Percentiles rank a stretch among this genome's conserved stretches.
Conservation (phyloP, 2,797 vertebrate species). For the Peromyscus aztecus region DNA sequence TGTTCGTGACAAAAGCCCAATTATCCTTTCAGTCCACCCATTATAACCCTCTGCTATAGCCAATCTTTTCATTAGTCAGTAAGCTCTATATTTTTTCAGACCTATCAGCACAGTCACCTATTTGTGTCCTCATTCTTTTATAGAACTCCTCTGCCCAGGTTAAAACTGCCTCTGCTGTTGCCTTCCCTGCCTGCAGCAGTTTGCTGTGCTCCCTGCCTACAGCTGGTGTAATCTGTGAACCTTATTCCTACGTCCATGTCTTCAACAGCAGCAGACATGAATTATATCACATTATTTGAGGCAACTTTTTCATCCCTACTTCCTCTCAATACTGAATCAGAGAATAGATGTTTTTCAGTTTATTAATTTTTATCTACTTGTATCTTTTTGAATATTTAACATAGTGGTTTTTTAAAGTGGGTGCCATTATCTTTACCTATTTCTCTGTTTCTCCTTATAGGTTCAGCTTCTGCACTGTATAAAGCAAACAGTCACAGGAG, state of each 20-base stretch:
- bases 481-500: conserved; percentile 92
- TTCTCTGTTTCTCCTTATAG: conserved; percentile 85
- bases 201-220: neutral
- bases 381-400: conserved; percentile 11
- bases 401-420: neutral
- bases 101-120: neutral
- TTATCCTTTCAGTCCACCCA: neutral
- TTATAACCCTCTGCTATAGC: neutral
- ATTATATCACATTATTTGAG: neutral
- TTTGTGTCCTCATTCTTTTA: neutral
- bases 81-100: neutral
- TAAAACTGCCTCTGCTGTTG: neutral
- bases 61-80: neutral
- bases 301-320: neutral
- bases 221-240: neutral
- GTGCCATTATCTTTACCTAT: neutral
- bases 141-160: neutral
- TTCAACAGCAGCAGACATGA: neutral
- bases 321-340: conserved; percentile 11
- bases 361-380: neutral
- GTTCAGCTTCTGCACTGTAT: conserved; percentile 97
- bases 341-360: neutral
- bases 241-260: neutral
- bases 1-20: neutral
- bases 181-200: neutral